Conservation (phyloP, 1,140 invertebrate genomes). For the Polyergus mexicanus region DNA sequence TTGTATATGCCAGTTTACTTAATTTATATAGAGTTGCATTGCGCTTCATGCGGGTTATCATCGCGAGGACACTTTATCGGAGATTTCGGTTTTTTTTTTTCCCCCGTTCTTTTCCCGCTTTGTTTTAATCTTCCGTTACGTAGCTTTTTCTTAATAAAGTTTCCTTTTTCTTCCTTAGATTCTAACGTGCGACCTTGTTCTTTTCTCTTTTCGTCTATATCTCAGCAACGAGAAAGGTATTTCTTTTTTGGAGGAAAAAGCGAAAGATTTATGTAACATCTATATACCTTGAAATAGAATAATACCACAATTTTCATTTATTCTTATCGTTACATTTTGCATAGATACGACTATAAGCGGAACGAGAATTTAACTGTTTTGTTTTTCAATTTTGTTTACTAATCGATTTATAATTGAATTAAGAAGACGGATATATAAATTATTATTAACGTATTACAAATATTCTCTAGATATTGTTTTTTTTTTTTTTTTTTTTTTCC, state of each 20-base stretch:
- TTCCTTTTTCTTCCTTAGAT: slow-evolving; percentile 10
- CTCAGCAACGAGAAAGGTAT: not conserved
- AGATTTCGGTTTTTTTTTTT: not conserved
- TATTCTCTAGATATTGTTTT: not conserved
- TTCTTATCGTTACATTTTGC: not conserved
- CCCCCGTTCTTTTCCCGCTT: not conserved
- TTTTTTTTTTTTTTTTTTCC: too few species aligned
- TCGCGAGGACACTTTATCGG: not conserved
- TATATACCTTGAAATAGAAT: not conserved
- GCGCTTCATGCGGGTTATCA: not conserved
- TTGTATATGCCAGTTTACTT: slow-evolving; percentile 26
- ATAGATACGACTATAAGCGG: too few species aligned
- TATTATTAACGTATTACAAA: not conserved
- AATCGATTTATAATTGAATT: not conserved
- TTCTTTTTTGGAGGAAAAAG: slow-evolving; percentile 10
- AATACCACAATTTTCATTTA: not conserved
- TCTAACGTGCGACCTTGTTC: slow-evolving; percentile 1
- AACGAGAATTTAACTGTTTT: not conserved
- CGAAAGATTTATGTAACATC: slow-evolving; percentile 4
- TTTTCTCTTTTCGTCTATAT: not conserved
- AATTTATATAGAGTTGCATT: slow-evolving; percentile 6
- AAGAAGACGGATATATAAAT: not conserved
- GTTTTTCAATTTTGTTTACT: not conserved
- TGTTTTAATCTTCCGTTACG: not conserved
- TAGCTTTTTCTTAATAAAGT: not conserved